phyloP scores from a whole-genome alignment of 2,888 invertebrate genomes.

The Linyphia triangularis region DNA sequence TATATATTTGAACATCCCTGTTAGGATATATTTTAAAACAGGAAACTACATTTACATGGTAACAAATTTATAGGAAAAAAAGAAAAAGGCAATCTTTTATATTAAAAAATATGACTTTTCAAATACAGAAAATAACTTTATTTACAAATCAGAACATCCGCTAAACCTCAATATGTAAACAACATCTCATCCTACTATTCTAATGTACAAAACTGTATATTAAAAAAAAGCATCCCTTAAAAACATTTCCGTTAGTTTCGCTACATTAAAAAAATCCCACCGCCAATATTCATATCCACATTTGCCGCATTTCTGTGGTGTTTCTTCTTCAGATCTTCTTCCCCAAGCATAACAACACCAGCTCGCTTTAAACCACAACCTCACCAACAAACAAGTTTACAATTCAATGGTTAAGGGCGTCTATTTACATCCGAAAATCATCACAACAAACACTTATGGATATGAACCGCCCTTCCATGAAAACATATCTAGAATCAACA shows the following conservation, averaged over 20 bases:
- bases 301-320: neutral
- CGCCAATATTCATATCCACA: neutral
- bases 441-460: slow-evolving; percentile 56
- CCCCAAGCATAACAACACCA: neutral
- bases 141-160: slow-evolving; percentile 3
- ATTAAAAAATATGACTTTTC: no score
- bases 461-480: slow-evolving; percentile 7
- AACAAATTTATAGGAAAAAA: no score
- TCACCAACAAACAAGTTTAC: slow-evolving; percentile 27
- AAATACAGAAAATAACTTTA: no score
- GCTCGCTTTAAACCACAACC: neutral
- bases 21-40: no score
- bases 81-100: no score
- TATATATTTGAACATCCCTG: no score
- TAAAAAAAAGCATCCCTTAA: neutral
- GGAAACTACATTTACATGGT: no score
- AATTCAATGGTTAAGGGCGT: slow-evolving; percentile 45
- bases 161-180: neutral
- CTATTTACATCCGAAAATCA: slow-evolving; percentile 50
- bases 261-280: neutral
- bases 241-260: slow-evolving; percentile 35
- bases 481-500: slow-evolving; percentile 49
- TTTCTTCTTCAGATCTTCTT: neutral
- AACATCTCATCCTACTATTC: neutral
- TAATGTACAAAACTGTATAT: neutral